These are phyloP conservation scores for Thripadectes ignobilis DNA, from an alignment of 2,797 vertebrate genomes.

Conservation along the genomic window DNA sequence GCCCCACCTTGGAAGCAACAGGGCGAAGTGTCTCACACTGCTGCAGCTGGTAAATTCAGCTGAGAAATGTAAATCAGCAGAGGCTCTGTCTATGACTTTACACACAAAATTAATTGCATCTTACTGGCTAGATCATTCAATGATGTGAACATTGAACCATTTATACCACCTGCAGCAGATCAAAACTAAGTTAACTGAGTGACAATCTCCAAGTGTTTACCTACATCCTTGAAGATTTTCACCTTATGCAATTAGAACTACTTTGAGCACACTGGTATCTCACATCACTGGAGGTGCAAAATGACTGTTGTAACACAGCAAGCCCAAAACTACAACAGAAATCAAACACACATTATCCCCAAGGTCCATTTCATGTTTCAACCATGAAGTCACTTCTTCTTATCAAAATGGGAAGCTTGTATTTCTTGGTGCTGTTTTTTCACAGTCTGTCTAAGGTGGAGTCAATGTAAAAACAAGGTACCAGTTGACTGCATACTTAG, in stretches of 20 bases:
- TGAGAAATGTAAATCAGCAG: background rate
- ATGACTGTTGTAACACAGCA: background rate
- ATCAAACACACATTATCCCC: background rate
- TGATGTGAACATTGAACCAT: background rate
- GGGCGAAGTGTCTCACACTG: background rate
- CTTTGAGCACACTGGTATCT: background rate
- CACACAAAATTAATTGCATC: background rate
- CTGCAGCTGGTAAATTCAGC: background rate
- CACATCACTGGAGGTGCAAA: background rate
- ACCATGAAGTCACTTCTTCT: background rate
- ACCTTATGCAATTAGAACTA: background rate
- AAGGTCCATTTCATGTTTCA: background rate
- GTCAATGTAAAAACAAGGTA: background rate
- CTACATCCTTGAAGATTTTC: background rate
- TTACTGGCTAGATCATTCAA: background rate
- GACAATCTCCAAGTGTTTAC: background rate
- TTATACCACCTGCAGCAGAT: background rate
- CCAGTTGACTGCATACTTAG: background rate
- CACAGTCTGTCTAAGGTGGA: background rate
- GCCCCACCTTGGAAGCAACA: background rate
- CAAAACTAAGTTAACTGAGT: background rate
- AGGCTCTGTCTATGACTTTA: background rate
- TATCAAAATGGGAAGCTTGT: background rate
- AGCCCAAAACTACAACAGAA: background rate
- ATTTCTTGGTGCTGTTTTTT: background rate